Evolutionary conservation across 2,113 vertebrate species (phyloP).

Genomic region (Carassius gibelio): DNA sequence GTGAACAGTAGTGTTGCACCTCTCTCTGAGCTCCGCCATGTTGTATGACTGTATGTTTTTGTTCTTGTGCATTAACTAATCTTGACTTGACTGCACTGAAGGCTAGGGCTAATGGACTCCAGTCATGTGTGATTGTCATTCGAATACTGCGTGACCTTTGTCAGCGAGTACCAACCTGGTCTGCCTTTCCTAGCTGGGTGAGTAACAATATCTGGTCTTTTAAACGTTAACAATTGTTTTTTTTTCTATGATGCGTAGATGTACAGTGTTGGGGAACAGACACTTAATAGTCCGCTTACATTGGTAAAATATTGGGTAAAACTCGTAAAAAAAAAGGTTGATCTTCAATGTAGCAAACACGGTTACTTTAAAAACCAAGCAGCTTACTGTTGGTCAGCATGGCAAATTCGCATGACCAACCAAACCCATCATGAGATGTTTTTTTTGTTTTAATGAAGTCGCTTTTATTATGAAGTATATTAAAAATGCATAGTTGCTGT

Average conservation of each 20-base stretch:
- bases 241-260: neutral
- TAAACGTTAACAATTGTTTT: neutral
- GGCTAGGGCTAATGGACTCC: constrained; percentile 99
- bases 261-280: neutral
- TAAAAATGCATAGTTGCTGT: constrained; percentile 1
- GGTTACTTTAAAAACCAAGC: neutral
- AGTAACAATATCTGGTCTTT: constrained; percentile 65
- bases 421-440: neutral
- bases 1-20: constrained; percentile 92
- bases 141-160: constrained; percentile 97
- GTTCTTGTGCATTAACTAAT: constrained; percentile 72
- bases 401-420: neutral
- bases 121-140: constrained; percentile 98
- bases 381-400: neutral
- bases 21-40: constrained; percentile 76
- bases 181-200: constrained; percentile 96
- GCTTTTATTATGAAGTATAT: neutral
- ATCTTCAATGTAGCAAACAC: neutral
- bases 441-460: neutral
- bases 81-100: constrained; percentile 90
- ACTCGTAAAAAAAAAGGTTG: neutral
- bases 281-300: neutral
- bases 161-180: constrained; percentile 95
- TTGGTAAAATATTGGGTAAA: neutral
- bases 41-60: constrained; percentile 62